A percentile compares a stretch with the other conserved stretches of the same genome.
phyloP scores from a whole-genome alignment of 1,140 invertebrate genomes.

The Akabosia matsudoensis region DNA sequence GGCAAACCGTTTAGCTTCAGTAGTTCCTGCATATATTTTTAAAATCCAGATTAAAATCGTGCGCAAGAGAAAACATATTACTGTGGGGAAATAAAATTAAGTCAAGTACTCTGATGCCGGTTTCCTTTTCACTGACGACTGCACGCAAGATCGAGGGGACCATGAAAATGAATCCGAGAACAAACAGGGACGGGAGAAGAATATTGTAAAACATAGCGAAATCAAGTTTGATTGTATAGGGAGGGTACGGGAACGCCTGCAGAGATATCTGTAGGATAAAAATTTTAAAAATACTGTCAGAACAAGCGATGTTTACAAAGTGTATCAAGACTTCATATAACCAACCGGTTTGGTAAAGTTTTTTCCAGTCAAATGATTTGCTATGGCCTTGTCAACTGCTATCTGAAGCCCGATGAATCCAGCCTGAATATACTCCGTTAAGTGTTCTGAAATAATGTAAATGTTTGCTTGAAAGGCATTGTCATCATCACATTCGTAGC shows the following conservation, averaged over 20 bases:
- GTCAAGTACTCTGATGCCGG: constrained; percentile 43
- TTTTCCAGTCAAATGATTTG: constrained; percentile 20
- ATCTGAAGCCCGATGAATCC: constrained; percentile 43
- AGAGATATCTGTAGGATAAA: constrained; percentile 28
- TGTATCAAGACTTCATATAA: neutral
- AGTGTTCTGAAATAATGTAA: constrained; percentile 30
- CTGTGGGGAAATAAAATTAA: neutral
- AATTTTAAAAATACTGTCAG: no score
- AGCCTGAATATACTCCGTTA: constrained; percentile 24
- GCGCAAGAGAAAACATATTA: neutral
- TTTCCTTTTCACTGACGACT: constrained; percentile 45
- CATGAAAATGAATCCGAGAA: constrained; percentile 44
- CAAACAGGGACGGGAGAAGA: constrained; percentile 34
- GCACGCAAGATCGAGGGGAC: constrained; percentile 41
- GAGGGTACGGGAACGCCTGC: constrained; percentile 46
- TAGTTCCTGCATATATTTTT: constrained; percentile 35
- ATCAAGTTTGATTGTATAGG: constrained; percentile 26
- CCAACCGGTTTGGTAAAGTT: neutral
- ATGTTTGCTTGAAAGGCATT: constrained; percentile 22
- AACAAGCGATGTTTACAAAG: neutral
- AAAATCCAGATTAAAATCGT: neutral
- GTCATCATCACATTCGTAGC: neutral
- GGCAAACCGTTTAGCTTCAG: constrained; percentile 40
- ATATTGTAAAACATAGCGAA: constrained; percentile 39
- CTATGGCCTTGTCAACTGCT: constrained; percentile 34